Percentiles rank a stretch among this genome's conserved stretches.
Evolutionary conservation across 2,113 vertebrate species (phyloP).

Genomic region (Nyctereutes procyonoides): DNA sequence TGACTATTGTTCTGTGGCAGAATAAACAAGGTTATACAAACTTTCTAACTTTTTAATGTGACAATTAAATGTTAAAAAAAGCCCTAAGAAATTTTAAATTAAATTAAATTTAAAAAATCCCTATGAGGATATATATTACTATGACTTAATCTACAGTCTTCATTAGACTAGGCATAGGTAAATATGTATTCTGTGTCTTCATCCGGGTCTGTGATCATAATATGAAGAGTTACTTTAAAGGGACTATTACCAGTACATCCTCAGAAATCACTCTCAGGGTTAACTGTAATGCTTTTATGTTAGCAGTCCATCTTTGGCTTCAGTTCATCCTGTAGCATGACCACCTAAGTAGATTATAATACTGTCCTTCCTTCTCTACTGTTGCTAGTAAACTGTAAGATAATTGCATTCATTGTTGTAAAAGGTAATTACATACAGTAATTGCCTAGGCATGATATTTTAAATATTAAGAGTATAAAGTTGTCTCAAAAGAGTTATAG

Average conservation of each 20-base stretch:
- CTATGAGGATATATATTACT: not conserved
- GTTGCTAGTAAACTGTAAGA: not conserved
- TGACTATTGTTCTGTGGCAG: not conserved
- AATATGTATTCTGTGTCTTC: not conserved
- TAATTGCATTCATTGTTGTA: not conserved
- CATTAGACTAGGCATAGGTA: not conserved
- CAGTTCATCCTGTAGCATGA: not conserved
- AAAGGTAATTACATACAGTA: not conserved
- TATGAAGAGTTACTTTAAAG: not conserved
- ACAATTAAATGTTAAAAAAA: not conserved
- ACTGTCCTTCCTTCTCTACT: not conserved
- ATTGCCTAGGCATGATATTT: not conserved
- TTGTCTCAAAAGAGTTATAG: not conserved
- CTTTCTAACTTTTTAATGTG: not conserved
- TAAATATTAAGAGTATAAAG: not conserved
- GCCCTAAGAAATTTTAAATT: too few species aligned
- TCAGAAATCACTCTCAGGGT: not conserved
- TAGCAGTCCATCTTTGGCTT: not conserved
- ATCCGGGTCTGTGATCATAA: not conserved
- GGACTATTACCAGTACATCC: not conserved
- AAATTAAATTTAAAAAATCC: not conserved
- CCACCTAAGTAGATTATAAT: not conserved
- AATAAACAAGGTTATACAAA: constrained; percentile 4
- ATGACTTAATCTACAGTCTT: not conserved
- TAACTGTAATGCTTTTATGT: not conserved